phyloP scores from a whole-genome alignment of 2,113 vertebrate species.

The Chlamydotis undulata region DNA sequence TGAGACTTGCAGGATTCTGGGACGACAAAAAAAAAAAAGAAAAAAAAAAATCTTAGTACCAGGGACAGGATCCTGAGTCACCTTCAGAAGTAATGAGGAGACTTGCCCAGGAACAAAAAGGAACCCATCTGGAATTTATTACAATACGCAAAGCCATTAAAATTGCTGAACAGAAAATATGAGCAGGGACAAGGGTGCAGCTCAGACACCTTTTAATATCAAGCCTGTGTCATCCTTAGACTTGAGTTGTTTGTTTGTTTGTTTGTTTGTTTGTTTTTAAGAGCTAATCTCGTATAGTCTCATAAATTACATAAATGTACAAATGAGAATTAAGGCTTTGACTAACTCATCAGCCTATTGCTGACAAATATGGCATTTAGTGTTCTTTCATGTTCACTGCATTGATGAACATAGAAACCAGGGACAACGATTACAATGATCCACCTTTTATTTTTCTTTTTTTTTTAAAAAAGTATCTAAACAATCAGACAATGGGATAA shows the following conservation, averaged over 20 bases:
- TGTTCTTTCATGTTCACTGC: background rate
- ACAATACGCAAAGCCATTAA: accelerated
- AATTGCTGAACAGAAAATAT: background rate
- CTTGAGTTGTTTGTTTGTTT: background rate
- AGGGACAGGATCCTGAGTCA: background rate
- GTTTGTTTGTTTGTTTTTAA: background rate
- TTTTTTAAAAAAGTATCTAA: background rate
- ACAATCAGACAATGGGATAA: background rate
- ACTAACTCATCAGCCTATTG: background rate
- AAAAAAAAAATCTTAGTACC: background rate
- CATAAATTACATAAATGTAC: background rate
- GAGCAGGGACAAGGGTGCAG: background rate
- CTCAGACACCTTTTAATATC: background rate
- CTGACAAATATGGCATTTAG: background rate
- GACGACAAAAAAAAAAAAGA: background rate
- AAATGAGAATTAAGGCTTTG: background rate
- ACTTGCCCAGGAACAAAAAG: background rate
- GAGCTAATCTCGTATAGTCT: background rate
- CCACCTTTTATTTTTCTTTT: too few species aligned
- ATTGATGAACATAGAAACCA: background rate
- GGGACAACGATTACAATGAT: background rate
- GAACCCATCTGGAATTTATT: background rate
- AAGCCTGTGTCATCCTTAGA: background rate
- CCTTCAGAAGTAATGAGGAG: background rate
- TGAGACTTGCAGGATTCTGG: background rate